Evolutionary conservation across 2,888 invertebrate species (phyloP).

Genomic region (Leucophenga montana): DNA sequence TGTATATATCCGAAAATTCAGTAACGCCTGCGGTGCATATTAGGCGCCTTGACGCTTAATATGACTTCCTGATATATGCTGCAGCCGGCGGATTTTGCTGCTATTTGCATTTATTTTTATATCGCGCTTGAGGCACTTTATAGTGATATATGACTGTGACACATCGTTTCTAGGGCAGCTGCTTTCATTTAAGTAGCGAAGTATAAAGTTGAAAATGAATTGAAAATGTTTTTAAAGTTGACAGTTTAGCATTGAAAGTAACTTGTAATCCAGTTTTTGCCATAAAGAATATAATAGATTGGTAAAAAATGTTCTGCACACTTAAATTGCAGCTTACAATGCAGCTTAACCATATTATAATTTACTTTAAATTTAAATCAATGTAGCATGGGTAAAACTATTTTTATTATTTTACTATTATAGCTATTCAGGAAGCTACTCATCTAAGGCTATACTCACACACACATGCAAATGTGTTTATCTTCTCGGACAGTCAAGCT

Average conservation of each 20-base stretch:
- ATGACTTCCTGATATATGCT: constrained; percentile 14
- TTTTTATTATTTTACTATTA: too few relatives aligned
- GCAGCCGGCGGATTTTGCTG: background rate
- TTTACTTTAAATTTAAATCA: too few relatives aligned
- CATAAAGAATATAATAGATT: too few relatives aligned
- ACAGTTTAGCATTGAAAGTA: background rate
- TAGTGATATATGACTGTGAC: constrained; percentile 16
- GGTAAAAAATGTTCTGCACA: too few relatives aligned
- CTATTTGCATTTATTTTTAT: background rate
- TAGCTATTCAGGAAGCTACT: too few relatives aligned
- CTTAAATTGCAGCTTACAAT: too few relatives aligned
- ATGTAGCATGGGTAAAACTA: too few relatives aligned
- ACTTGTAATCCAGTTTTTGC: too few relatives aligned
- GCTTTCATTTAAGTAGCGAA: background rate
- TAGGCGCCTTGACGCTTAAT: constrained; percentile 9
- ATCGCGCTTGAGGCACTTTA: background rate
- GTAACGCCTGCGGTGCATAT: background rate
- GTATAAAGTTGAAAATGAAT: background rate
- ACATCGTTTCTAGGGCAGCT: constrained; percentile 1
- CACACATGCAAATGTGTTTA: too few relatives aligned
- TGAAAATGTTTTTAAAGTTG: constrained; percentile 12
- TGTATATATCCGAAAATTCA: background rate
- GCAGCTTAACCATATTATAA: too few relatives aligned
- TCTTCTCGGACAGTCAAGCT: too few relatives aligned
- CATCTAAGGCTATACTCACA: too few relatives aligned